Conservation (phyloP, 1,140 invertebrate species). For the Drusus annulatus region DNA sequence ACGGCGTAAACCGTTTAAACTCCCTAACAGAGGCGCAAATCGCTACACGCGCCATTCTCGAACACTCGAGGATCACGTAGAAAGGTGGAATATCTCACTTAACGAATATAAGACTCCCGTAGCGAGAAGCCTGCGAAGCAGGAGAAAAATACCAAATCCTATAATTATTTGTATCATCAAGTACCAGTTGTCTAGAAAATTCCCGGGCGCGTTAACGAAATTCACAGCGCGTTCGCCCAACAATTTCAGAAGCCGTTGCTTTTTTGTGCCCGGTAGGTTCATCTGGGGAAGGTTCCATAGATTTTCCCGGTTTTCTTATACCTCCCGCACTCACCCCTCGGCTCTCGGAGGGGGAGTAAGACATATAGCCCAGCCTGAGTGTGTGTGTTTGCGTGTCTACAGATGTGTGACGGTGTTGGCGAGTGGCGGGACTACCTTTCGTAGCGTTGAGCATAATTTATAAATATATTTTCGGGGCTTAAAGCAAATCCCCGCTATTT, state of each 20-base stretch:
- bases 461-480: background rate
- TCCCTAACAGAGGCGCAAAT: background rate
- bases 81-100: conserved; percentile 30
- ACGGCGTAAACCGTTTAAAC: background rate
- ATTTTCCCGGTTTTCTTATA: conserved; percentile 21
- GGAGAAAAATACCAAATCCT: conserved; percentile 25
- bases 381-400: background rate
- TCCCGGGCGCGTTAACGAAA: conserved; percentile 21
- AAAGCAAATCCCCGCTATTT: no score
- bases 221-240: conserved; percentile 14
- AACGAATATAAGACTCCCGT: conserved; percentile 10
- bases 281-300: conserved; percentile 23
- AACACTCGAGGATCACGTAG: conserved; percentile 9
- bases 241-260: conserved; percentile 15
- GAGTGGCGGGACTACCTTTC: background rate
- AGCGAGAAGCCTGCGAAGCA: conserved; percentile 10
- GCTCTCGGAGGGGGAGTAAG: background rate
- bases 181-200: conserved; percentile 32
- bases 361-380: background rate
- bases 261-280: conserved; percentile 10
- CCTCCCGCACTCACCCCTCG: background rate
- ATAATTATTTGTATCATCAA: conserved; percentile 29
- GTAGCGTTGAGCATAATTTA: conserved; percentile 11
- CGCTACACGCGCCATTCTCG: background rate
- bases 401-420: background rate